Evolutionary conservation across 2,888 invertebrate species (phyloP).

Genomic region (Perithous albicinctus): DNA sequence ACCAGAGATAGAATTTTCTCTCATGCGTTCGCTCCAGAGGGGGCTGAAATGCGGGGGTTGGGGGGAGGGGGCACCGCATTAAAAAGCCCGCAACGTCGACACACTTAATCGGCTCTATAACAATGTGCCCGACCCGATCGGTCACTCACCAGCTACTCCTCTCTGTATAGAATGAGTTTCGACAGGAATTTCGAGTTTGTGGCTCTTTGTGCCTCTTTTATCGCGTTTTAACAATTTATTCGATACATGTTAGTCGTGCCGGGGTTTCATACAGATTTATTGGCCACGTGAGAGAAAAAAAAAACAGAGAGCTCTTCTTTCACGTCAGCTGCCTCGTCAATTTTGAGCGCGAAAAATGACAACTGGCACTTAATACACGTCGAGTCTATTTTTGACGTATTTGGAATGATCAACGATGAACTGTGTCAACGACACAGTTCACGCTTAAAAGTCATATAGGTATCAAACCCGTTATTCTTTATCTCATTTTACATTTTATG

Average conservation of each 20-base stretch:
- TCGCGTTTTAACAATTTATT: conserved; percentile 53
- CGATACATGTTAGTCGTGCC: background rate
- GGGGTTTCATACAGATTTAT: conserved; percentile 24
- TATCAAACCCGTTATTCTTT: background rate
- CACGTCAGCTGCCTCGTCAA: conserved; percentile 1
- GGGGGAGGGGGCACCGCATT: background rate
- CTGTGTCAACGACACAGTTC: background rate
- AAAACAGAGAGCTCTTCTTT: conserved; percentile 2
- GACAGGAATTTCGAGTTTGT: conserved; percentile 35
- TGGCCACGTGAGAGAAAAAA: conserved; percentile 1
- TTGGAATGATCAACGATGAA: background rate
- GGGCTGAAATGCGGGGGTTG: conserved; percentile 3
- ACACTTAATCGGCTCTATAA: conserved; percentile 42
- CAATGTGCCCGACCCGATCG: conserved; percentile 11
- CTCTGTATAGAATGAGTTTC: conserved; percentile 36
- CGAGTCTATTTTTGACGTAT: background rate
- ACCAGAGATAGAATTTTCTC: conserved; percentile 3
- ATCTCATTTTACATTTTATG: background rate
- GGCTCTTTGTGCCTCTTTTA: conserved; percentile 26
- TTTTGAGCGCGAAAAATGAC: background rate
- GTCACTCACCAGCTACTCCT: conserved; percentile 16
- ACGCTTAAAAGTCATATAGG: background rate
- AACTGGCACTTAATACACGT: background rate
- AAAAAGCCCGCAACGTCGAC: conserved; percentile 41
- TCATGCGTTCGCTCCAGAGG: background rate